These are phyloP conservation scores for Galeopsomyia nigrocyanea DNA, from an alignment of 2,888 invertebrate genomes.

Conservation along the genomic window DNA sequence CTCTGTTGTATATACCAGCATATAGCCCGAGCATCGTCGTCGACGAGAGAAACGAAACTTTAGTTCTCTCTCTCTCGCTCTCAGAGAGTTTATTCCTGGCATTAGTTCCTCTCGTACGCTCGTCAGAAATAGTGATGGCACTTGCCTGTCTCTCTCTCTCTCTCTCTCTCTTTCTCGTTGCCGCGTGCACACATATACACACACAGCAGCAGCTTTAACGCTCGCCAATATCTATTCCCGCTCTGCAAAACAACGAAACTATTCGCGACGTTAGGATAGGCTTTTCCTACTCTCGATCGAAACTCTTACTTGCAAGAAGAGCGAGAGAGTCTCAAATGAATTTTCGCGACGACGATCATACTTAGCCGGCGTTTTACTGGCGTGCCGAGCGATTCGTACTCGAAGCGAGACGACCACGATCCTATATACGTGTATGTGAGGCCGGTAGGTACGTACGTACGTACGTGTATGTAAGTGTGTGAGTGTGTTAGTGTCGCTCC, in stretches of 20 bases:
- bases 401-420: conserved; percentile 41
- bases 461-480: conserved; percentile 12
- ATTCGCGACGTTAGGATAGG: conserved; percentile 14
- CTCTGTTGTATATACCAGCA: not conserved
- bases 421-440: not conserved
- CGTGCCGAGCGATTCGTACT: conserved; percentile 55
- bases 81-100: not conserved
- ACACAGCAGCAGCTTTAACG: conserved; percentile 68
- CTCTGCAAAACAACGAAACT: conserved; percentile 65
- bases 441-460: no score
- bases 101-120: conserved; percentile 44
- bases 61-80: not conserved
- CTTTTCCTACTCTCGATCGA: no score
- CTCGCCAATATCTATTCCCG: conserved; percentile 71
- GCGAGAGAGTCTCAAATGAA: not conserved
- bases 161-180: no score
- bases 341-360: not conserved
- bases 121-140: conserved; percentile 69
- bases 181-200: conserved; percentile 47
- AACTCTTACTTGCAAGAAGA: not conserved
- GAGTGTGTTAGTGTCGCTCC: conserved; percentile 53
- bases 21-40: not conserved
- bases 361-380: conserved; percentile 49
- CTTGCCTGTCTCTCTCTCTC: conserved; percentile 61
- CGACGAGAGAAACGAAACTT: not conserved